Percentiles rank a stretch among this genome's conserved stretches.
phyloP scores from a whole-genome alignment of 2,888 invertebrate species.

The Eulithis prunata region DNA sequence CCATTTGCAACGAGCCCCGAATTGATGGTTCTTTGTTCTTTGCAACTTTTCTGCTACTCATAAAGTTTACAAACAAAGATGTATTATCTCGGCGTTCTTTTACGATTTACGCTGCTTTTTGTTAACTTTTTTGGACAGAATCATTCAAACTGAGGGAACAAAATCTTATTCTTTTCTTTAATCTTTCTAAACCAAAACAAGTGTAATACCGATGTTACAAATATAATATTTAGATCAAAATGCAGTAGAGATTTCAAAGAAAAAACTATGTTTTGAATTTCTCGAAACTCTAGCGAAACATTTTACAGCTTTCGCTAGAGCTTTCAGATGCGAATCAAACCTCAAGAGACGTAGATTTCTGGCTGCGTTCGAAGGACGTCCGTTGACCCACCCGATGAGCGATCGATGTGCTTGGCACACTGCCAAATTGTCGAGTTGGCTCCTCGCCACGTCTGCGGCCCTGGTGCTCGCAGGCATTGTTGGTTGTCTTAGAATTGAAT shows the following conservation, averaged over 20 bases:
- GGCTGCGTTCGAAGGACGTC: conserved; percentile 47
- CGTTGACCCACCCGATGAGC: conserved; percentile 57
- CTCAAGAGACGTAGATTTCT: conserved; percentile 35
- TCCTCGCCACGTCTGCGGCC: conserved; percentile 43
- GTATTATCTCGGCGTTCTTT: background rate
- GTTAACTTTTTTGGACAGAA: background rate
- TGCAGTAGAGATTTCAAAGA: background rate
- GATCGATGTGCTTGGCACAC: conserved; percentile 60
- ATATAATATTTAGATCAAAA: background rate
- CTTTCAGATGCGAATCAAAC: background rate
- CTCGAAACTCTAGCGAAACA: background rate
- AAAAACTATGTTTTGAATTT: too few relatives aligned
- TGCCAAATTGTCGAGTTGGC: conserved; percentile 55
- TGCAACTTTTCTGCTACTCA: conserved; percentile 3
- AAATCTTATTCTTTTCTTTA: background rate
- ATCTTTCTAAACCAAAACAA: too few relatives aligned
- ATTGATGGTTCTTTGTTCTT: conserved; percentile 15
- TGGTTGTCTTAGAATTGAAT: conserved; percentile 27
- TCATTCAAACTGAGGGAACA: background rate
- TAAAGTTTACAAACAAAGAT: conserved; percentile 12
- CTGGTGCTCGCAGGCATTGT: conserved; percentile 29
- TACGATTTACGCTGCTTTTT: too few relatives aligned
- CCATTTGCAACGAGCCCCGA: conserved; percentile 2
- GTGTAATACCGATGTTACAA: background rate
- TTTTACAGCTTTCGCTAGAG: background rate